Evolutionary conservation across 2,797 vertebrate species (phyloP).

Genomic region (Dromococcyx pavoninus): DNA sequence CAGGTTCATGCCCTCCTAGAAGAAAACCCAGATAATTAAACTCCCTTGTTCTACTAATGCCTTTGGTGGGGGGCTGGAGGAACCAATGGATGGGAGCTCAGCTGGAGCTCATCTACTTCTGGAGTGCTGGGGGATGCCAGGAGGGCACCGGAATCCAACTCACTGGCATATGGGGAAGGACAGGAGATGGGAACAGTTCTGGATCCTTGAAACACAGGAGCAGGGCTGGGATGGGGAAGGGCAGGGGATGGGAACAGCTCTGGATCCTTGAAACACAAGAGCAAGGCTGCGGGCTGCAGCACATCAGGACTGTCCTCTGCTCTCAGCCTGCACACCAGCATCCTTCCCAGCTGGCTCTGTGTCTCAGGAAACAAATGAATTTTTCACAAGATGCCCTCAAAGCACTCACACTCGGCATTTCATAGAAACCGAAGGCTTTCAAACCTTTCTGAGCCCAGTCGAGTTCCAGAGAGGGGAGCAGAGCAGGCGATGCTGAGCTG

Average conservation of each 20-base stretch:
- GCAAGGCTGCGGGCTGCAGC: background rate
- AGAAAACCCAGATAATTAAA: slow-evolving; percentile 58
- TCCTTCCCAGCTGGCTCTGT: background rate
- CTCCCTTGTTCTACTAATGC: slow-evolving; percentile 9
- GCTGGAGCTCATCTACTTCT: background rate
- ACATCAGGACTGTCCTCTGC: background rate
- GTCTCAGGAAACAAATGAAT: background rate
- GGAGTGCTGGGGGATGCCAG: background rate
- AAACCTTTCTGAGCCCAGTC: background rate
- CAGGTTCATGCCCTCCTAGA: slow-evolving; percentile 46
- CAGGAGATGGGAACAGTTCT: background rate
- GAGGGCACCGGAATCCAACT: too few species aligned
- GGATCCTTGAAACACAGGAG: background rate
- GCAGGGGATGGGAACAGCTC: background rate
- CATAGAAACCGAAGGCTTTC: background rate
- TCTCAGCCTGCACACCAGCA: background rate
- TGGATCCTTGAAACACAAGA: background rate
- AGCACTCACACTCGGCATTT: background rate
- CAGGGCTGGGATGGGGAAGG: background rate
- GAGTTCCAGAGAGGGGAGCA: background rate
- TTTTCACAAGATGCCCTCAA: background rate
- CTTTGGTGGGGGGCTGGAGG: background rate
- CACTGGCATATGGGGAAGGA: background rate
- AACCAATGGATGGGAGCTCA: background rate
- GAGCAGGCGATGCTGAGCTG: background rate